Evolutionary conservation across 2,888 invertebrate species (phyloP).

Genomic region (Euphydryas editha): DNA sequence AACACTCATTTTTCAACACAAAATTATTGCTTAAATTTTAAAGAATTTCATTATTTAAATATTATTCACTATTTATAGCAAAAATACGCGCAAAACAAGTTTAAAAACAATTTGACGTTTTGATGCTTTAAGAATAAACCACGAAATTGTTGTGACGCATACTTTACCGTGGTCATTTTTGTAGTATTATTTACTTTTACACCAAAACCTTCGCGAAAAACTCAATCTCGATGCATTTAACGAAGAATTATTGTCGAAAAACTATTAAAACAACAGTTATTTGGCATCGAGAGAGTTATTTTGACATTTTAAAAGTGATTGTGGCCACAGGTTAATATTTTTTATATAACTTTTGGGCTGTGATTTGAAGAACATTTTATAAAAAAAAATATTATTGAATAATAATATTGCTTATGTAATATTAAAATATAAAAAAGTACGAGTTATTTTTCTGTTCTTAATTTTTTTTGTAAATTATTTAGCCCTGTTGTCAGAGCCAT

Average conservation of each 20-base stretch:
- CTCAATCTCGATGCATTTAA: slow-evolving; percentile 68
- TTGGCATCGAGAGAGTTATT: slow-evolving; percentile 80
- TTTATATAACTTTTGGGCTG: background rate
- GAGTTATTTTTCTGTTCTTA: too few species aligned
- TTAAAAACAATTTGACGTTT: slow-evolving; percentile 72
- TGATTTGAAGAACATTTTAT: background rate
- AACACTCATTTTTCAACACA: slow-evolving; percentile 29
- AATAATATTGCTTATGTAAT: background rate
- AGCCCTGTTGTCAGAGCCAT: too few species aligned
- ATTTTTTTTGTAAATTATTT: too few species aligned
- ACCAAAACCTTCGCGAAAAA: slow-evolving; percentile 52
- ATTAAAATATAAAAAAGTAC: too few species aligned
- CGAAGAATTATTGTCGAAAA: slow-evolving; percentile 50
- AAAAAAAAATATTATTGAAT: background rate
- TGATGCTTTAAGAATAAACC: slow-evolving; percentile 54
- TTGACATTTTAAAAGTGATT: slow-evolving; percentile 52
- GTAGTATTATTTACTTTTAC: slow-evolving; percentile 40
- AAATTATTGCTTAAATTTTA: slow-evolving; percentile 1
- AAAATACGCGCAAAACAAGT: slow-evolving; percentile 63
- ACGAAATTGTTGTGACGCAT: slow-evolving; percentile 46
- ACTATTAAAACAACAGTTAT: slow-evolving; percentile 69
- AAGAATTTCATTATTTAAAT: slow-evolving; percentile 22
- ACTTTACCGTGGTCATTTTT: slow-evolving; percentile 41
- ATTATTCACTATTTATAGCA: slow-evolving; percentile 43
- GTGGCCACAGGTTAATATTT: slow-evolving; percentile 34